Conservation (phyloP, 2,797 vertebrate species). For the Falco novaeseelandiae region DNA sequence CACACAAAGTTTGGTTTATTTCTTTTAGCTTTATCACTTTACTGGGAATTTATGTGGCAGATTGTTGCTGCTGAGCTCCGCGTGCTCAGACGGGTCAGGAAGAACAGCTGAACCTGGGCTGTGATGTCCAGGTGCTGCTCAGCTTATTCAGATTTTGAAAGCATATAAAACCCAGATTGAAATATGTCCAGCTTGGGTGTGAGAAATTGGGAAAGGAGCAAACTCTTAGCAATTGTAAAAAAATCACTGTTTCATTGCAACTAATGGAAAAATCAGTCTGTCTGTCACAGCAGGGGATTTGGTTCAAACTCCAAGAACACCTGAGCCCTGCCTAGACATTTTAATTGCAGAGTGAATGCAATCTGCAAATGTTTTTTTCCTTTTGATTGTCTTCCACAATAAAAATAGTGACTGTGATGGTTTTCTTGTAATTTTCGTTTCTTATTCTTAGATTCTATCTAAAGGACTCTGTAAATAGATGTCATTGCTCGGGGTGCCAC, state of each 20-base stretch:
- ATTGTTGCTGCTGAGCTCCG: background rate
- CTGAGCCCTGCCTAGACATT: background rate
- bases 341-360: background rate
- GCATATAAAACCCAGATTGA: background rate
- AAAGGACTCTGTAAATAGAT: background rate
- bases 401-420: background rate
- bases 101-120: background rate
- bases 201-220: background rate
- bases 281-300: background rate
- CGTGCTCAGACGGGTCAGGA: rapidly evolving
- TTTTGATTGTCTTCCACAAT: background rate
- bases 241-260: background rate
- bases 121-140: background rate
- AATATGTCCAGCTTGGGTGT: background rate
- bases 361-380: background rate
- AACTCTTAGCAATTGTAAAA: background rate
- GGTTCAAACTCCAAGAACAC: background rate
- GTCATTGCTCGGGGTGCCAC: background rate
- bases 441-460: background rate
- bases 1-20: background rate
- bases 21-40: background rate
- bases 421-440: background rate
- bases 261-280: background rate
- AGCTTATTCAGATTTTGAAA: background rate
- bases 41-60: background rate